These are phyloP conservation scores for Hypolimnas misippus DNA, from an alignment of 2,888 invertebrate genomes.

Conservation along the genomic window DNA sequence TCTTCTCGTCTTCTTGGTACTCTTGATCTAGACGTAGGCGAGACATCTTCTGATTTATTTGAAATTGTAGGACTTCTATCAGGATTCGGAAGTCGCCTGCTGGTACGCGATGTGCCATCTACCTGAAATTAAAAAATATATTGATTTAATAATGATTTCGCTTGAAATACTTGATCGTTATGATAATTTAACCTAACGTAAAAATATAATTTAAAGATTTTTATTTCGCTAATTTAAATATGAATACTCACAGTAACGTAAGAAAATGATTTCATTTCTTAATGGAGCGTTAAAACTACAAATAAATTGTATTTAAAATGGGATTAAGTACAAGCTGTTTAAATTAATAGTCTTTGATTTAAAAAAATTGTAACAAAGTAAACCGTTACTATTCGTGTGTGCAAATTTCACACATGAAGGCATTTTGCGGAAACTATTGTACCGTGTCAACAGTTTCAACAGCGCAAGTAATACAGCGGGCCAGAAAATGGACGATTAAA, in stretches of 20 bases:
- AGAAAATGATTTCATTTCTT: too few species aligned
- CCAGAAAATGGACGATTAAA: slow-evolving; percentile 22
- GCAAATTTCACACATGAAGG: slow-evolving; percentile 52
- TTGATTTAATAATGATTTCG: background rate
- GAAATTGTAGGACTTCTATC: slow-evolving; percentile 54
- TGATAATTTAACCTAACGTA: background rate
- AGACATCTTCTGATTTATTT: slow-evolving; percentile 53
- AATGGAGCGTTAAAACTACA: too few species aligned
- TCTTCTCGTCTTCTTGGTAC: slow-evolving; percentile 64
- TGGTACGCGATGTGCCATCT: slow-evolving; percentile 60
- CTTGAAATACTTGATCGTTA: too few species aligned
- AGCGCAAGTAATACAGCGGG: slow-evolving; percentile 27
- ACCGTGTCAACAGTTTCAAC: slow-evolving; percentile 33
- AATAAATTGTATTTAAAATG: too few species aligned
- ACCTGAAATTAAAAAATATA: slow-evolving; percentile 58
- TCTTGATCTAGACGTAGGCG: slow-evolving; percentile 63
- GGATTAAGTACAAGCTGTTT: too few species aligned
- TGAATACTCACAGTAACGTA: too few species aligned
- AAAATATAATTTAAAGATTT: background rate
- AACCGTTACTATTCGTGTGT: slow-evolving; percentile 37
- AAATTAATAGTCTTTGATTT: too few species aligned
- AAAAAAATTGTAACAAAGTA: slow-evolving; percentile 8
- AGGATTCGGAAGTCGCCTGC: slow-evolving; percentile 61
- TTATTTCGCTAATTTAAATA: too few species aligned
- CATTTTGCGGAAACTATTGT: slow-evolving; percentile 42